Evolutionary conservation across 2,113 vertebrate species (phyloP).

Genomic region (Hucho hucho): DNA sequence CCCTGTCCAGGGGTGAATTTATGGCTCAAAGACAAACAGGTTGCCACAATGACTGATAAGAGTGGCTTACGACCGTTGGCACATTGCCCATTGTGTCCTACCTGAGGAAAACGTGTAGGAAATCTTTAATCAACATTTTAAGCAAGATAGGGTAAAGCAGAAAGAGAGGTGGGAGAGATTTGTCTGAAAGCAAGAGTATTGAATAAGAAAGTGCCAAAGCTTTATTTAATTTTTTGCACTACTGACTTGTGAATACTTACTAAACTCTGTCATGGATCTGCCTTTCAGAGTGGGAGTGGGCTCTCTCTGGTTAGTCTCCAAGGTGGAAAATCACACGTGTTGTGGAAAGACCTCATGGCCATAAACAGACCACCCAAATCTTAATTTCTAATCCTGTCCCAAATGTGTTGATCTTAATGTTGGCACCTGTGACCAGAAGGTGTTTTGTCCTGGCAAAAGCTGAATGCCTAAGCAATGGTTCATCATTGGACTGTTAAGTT

Average conservation of each 20-base stretch:
- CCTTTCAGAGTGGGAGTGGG: not conserved
- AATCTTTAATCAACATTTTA: constrained; percentile 5
- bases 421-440: too few species aligned
- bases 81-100: not conserved
- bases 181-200: not conserved
- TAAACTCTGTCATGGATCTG: not conserved
- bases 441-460: too few species aligned
- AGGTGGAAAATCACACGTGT: not conserved
- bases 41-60: constrained; percentile 19
- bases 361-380: too few species aligned
- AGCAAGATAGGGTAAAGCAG: not conserved
- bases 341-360: not conserved
- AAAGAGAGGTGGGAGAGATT: not conserved
- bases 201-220: not conserved
- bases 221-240: not conserved
- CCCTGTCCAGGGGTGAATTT: constrained; percentile 1
- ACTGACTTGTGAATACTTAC: not conserved
- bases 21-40: not conserved
- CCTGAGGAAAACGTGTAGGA: not conserved
- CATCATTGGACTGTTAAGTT: not conserved
- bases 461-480: not conserved
- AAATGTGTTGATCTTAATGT: too few species aligned
- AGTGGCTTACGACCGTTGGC: not conserved
- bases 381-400: too few species aligned
- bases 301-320: not conserved